Evolutionary conservation across 37 sponge, comb jelly and placozoan species (phyloP), one percentile per base, ranked within the genome.

Genomic region (Ianthella basta): DNA sequence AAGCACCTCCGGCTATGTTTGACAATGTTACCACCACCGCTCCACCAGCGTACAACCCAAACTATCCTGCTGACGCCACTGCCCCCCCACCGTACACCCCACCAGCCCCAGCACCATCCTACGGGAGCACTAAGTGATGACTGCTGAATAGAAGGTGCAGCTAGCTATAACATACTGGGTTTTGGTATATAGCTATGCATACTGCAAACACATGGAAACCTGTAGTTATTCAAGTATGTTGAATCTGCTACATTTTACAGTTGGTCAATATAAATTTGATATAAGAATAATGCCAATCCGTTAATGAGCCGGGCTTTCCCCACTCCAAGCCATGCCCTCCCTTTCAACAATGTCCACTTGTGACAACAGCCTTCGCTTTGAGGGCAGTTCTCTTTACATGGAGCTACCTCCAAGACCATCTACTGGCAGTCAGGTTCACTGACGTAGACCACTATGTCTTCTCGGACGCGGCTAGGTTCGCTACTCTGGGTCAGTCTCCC

Each of bases 361-460:
- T n/a, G n/a, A n/a, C n/a, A n/a, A n/a, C n/a, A n/a, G n/a, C n/a
- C n/a, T n/a, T n/a, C n/a, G n/a, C n/a, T n/a, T 86, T 44, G 50
- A 64, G 93, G 37, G 55, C 55, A 21, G 33, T 72, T 29, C 85
- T 92, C 27, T 27, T 92, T 56, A 10, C 65, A 27, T 92, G 86
- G 77, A 87, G 93, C 40, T 72, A 75, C 44, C 0, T 78, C 0
- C 93, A 92, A 39, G 99, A 99, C 87, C 34, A 21, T 33, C 12
- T 70, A 53, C 84, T 93, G 37, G 74, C 82, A 15, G 90, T 99
- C 25, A 91, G 95, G 85, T 99, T 91, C 83, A 97, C 99, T 0
- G 99, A 99, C 80, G 90, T 99, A 27, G 99, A 99, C 85, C 96
- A 99, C 79, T 54, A 89, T 27, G 99, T 99, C 21, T 96, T 99